Percentiles rank a stretch among this genome's conserved stretches.
phyloP scores from a whole-genome alignment of 2,113 vertebrate genomes.

The Phoxinus phoxinus region DNA sequence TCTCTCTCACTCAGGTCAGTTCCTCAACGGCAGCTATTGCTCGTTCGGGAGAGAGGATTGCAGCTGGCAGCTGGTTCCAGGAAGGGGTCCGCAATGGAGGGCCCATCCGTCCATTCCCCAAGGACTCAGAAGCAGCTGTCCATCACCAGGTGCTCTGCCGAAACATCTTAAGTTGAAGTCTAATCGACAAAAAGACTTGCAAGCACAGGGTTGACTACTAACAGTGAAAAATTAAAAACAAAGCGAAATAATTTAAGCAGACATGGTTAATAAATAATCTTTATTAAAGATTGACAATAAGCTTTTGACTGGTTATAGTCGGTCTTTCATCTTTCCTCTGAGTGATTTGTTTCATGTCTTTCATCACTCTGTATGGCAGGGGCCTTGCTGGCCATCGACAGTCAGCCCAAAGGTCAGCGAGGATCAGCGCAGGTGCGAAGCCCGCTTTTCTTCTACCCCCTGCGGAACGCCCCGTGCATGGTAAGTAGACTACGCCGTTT shows the following conservation, averaged over 20 bases:
- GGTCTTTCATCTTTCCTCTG: not conserved
- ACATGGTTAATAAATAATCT: not conserved
- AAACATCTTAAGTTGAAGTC: not conserved
- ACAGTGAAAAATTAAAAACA: not conserved
- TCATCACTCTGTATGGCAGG: constrained; percentile 71
- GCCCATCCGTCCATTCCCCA: constrained; percentile 73
- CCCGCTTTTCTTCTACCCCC: constrained; percentile 84
- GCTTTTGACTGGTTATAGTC: not conserved
- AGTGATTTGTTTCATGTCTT: constrained; percentile 33
- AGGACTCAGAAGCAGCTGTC: constrained; percentile 68
- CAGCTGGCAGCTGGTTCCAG: constrained; percentile 78
- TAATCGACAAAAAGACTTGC: not conserved
- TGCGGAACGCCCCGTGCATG: constrained; percentile 91
- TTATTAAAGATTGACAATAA: constrained; percentile 10
- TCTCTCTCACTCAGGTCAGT: constrained; percentile 77
- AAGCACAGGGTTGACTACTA: not conserved
- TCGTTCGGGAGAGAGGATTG: constrained; percentile 89
- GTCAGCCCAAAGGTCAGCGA: constrained; percentile 75
- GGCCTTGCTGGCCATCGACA: constrained; percentile 80
- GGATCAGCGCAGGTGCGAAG: constrained; percentile 82
- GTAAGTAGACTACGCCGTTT: constrained; percentile 73
- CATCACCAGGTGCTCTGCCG: constrained; percentile 69
- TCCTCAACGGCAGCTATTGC: constrained; percentile 92
- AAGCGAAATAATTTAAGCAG: not conserved
- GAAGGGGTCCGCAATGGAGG: constrained; percentile 76